Conservation (phyloP, 1,140 invertebrate species). For the Spodoptera frugiperda region DNA sequence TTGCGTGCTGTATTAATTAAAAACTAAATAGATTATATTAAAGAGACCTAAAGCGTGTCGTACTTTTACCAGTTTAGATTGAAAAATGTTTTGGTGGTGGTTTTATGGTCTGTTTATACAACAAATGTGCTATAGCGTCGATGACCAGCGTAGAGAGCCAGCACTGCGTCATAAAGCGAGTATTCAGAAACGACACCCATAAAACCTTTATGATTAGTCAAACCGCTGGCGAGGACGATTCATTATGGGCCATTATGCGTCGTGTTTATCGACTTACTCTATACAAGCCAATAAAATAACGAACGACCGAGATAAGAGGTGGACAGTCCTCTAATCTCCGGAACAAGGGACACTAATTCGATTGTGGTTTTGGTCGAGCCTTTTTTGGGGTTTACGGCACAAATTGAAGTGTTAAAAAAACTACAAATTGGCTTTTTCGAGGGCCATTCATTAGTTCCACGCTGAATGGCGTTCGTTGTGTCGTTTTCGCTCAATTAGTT, state of each 20-base stretch:
- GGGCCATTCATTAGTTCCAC: slow-evolving; percentile 83
- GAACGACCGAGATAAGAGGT: slow-evolving; percentile 84
- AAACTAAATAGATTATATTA: not conserved
- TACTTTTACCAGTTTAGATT: not conserved
- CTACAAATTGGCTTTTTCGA: slow-evolving; percentile 84
- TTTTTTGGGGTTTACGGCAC: slow-evolving; percentile 84
- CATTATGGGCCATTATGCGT: slow-evolving; percentile 85
- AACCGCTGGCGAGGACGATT: slow-evolving; percentile 83
- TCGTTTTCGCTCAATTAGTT: slow-evolving; percentile 86
- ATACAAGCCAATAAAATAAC: slow-evolving; percentile 86
- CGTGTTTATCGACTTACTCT: slow-evolving; percentile 85
- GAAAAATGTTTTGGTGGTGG: slow-evolving; percentile 38
- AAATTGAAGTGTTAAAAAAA: slow-evolving; percentile 86
- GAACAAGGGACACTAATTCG: slow-evolving; percentile 86
- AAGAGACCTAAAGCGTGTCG: not conserved
- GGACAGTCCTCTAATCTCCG: slow-evolving; percentile 85
- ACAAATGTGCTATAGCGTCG: slow-evolving; percentile 57
- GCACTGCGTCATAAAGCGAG: slow-evolving; percentile 69
- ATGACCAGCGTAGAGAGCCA: slow-evolving; percentile 45
- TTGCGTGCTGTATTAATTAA: too few relatives aligned
- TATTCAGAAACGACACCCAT: slow-evolving; percentile 78
- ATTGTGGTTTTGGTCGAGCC: slow-evolving; percentile 84
- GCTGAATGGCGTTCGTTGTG: slow-evolving; percentile 77
- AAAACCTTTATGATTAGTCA: slow-evolving; percentile 86
- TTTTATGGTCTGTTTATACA: slow-evolving; percentile 63